Evolutionary conservation across 2,113 vertebrate genomes (phyloP).

Genomic region (Recurvirostra avosetta): DNA sequence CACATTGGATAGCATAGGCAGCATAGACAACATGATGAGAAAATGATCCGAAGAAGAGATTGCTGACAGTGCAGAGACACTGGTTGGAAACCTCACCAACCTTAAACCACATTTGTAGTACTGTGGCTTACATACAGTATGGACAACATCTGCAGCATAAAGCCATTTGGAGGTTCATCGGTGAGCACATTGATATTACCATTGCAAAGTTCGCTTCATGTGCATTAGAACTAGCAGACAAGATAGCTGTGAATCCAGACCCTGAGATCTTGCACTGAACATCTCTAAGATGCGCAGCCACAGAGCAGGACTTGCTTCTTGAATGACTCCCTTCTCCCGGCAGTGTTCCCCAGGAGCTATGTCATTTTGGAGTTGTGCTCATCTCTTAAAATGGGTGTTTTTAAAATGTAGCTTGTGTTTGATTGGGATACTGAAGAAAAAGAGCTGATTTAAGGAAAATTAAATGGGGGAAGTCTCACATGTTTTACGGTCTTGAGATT

Average conservation of each 20-base stretch:
- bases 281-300: background rate
- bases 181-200: background rate
- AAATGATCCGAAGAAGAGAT: background rate
- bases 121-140: background rate
- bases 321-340: background rate
- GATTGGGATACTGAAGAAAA: background rate
- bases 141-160: background rate
- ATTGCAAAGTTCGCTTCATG: background rate
- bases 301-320: background rate
- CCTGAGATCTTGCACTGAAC: background rate
- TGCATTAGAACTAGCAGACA: background rate
- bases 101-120: background rate
- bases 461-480: background rate
- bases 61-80: background rate
- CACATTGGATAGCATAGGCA: background rate
- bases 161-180: background rate
- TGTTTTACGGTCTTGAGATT: conserved; percentile 28
- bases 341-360: background rate
- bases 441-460: background rate
- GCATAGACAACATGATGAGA: background rate
- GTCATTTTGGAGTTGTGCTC: background rate
- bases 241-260: background rate
- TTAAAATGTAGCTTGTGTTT: background rate
- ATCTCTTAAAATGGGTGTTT: background rate
- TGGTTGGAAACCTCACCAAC: background rate